phyloP scores from a whole-genome alignment of 2,113 vertebrate genomes.

The Sebastes fasciatus region DNA sequence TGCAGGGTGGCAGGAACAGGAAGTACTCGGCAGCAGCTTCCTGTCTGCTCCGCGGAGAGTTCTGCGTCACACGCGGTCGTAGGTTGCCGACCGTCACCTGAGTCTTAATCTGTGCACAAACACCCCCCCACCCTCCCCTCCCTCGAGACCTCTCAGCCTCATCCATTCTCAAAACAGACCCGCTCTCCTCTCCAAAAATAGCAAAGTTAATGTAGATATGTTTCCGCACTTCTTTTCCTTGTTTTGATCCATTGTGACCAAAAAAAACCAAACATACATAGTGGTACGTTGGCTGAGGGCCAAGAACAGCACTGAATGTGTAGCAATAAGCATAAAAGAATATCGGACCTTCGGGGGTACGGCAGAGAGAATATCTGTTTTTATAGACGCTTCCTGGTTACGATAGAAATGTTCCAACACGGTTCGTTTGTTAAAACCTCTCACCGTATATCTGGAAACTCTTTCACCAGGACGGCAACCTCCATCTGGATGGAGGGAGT shows the following conservation, averaged over 20 bases:
- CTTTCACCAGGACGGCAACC: conserved; percentile 89
- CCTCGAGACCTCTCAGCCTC: conserved; percentile 52
- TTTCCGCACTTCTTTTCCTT: conserved; percentile 75
- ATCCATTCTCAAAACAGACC: conserved; percentile 73
- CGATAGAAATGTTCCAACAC: conserved; percentile 20
- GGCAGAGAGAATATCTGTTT: conserved; percentile 44
- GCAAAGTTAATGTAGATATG: conserved; percentile 72
- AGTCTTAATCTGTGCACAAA: conserved; percentile 73
- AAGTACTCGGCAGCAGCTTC: conserved; percentile 83
- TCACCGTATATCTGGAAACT: conserved; percentile 93
- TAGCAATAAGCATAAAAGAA: conserved; percentile 64
- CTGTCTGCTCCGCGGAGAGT: conserved; percentile 73
- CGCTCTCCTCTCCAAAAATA: conserved; percentile 72
- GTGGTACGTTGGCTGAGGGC: conserved; percentile 38
- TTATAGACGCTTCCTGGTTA: conserved; percentile 57
- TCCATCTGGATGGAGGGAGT: conserved; percentile 93
- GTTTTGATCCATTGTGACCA: conserved; percentile 79
- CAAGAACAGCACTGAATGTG: conserved; percentile 69
- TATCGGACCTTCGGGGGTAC: conserved; percentile 48
- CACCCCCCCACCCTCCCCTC: conserved; percentile 37
- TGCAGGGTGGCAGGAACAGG: conserved; percentile 83
- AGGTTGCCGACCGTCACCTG: conserved; percentile 76
- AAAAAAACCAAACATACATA: conserved; percentile 42
- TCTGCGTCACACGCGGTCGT: conserved; percentile 73
- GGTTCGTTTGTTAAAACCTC: conserved; percentile 40